phyloP scores from a whole-genome alignment of 2,113 vertebrate species.

The Pelecanus crispus region DNA sequence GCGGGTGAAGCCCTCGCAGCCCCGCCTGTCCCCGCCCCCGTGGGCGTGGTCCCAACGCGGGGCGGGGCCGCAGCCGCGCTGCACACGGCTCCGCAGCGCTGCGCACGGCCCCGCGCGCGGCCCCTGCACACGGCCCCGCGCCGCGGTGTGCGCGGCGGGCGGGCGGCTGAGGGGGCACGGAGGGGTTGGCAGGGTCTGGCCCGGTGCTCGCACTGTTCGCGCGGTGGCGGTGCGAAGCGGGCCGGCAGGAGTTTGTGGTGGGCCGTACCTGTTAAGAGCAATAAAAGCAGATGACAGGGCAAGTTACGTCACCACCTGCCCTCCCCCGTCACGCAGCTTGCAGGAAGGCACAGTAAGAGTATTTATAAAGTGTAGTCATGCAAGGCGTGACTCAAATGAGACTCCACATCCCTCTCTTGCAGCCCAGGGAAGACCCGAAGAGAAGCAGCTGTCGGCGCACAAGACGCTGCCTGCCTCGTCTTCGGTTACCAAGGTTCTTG shows the following conservation, averaged over 20 bases:
- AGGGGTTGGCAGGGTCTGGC: accelerated
- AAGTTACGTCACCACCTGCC: accelerated
- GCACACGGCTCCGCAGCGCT: no score
- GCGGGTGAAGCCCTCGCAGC: accelerated
- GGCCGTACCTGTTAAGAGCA: background rate
- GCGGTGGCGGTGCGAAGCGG: accelerated
- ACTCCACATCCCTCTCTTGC: accelerated
- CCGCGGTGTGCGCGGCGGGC: accelerated
- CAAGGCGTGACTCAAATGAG: background rate
- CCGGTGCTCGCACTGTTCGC: accelerated
- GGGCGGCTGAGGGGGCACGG: accelerated
- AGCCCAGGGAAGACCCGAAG: accelerated
- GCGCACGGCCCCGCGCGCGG: background rate
- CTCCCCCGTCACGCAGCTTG: no score
- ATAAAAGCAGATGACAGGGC: background rate
- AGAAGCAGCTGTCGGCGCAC: background rate
- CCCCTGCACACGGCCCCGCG: no score
- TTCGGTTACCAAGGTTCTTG: background rate
- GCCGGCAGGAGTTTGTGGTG: background rate
- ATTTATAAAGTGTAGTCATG: accelerated
- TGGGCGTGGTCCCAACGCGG: background rate
- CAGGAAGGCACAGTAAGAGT: background rate
- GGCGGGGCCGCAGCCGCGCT: no score
- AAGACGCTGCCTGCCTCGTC: accelerated
- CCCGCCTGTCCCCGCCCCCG: background rate